Evolutionary conservation across 2,113 vertebrate species (phyloP).

Genomic region (Euleptes europaea): DNA sequence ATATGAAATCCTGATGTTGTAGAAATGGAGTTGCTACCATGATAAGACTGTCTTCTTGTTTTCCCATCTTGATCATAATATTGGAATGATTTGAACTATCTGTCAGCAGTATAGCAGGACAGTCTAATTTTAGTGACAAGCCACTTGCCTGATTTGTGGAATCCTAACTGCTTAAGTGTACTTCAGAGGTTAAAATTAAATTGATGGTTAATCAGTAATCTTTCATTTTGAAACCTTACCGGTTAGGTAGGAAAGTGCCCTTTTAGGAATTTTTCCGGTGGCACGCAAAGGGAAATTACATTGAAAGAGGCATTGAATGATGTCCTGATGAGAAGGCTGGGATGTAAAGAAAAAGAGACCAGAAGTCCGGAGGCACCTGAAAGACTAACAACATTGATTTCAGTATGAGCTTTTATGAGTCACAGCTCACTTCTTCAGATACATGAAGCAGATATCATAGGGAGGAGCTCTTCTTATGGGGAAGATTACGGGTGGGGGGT

Average conservation of each 20-base stretch:
- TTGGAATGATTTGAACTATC: slow-evolving; percentile 1
- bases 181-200: slow-evolving; percentile 3
- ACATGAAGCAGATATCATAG: no score
- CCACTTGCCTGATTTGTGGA: background rate
- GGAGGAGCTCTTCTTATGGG: no score
- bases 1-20: background rate
- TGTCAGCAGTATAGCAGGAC: background rate
- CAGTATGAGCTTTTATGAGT: no score
- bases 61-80: background rate
- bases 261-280: background rate
- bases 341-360: background rate
- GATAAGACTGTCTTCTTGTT: background rate
- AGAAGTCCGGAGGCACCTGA: no score
- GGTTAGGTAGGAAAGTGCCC: background rate
- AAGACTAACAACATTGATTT: no score
- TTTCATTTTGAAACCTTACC: background rate
- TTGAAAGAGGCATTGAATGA: background rate
- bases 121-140: background rate
- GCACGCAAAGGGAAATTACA: background rate
- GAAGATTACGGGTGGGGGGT: no score
- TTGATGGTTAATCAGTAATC: background rate
- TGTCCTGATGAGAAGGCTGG: background rate
- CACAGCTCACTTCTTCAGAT: no score
- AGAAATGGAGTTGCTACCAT: slow-evolving; percentile 4
- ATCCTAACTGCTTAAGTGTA: background rate